Conservation (phyloP, 2,113 vertebrate genomes). For the Ornithorhynchus anatinus region DNA sequence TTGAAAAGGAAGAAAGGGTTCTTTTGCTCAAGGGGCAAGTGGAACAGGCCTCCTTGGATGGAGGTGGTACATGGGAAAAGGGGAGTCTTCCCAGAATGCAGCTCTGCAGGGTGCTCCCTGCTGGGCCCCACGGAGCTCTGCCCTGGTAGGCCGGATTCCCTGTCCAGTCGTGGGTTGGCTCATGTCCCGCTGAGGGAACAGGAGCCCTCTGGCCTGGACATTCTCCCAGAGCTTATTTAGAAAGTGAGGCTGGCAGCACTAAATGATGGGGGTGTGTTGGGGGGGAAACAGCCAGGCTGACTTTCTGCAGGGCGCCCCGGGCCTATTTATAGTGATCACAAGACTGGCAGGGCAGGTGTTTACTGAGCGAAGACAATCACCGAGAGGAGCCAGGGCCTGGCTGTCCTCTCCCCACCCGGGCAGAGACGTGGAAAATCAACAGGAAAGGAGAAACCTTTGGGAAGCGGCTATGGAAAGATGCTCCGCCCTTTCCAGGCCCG, state of each 20-base stretch:
- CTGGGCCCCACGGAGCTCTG: neutral
- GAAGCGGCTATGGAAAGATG: neutral
- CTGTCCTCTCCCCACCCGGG: too few relatives aligned
- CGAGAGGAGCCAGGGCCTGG: neutral
- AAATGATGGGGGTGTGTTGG: too few relatives aligned
- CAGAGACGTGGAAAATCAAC: neutral
- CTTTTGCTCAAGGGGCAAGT: too few relatives aligned
- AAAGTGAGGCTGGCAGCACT: neutral
- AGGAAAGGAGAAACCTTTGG: neutral
- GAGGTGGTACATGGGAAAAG: too few relatives aligned
- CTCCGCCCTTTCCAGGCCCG: neutral
- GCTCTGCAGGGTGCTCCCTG: neutral
- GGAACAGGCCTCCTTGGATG: too few relatives aligned
- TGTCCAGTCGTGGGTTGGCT: too few relatives aligned
- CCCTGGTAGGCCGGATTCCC: too few relatives aligned
- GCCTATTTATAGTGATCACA: constrained; percentile 48
- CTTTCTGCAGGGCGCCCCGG: too few relatives aligned
- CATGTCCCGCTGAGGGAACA: too few relatives aligned
- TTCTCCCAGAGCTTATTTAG: neutral
- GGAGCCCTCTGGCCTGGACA: too few relatives aligned
- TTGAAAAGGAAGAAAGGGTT: too few relatives aligned
- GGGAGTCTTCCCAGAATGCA: neutral
- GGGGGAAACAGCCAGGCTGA: neutral
- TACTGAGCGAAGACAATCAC: neutral
- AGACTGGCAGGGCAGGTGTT: constrained; percentile 47